Conservation (phyloP, 2,888 invertebrate species). For the Drosophila maculinotata region DNA sequence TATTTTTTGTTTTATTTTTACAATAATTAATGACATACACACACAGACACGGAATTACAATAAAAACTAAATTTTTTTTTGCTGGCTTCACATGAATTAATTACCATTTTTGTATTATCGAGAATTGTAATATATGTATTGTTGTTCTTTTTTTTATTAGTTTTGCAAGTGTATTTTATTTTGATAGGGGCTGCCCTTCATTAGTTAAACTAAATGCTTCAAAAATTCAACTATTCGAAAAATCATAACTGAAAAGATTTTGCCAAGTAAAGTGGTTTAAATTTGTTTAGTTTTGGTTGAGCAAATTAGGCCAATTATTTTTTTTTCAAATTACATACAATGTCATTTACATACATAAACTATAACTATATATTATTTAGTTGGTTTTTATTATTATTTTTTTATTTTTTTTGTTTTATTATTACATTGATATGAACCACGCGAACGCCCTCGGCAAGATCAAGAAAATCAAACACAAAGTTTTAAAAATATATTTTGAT, state of each 20-base stretch:
- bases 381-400: slow-evolving; percentile 14
- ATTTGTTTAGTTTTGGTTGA: slow-evolving; percentile 40
- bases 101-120: slow-evolving; percentile 63
- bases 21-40: slow-evolving; percentile 81
- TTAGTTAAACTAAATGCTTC: slow-evolving; percentile 71
- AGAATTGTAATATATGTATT: slow-evolving; percentile 64
- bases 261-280: neutral
- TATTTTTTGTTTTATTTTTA: slow-evolving; percentile 50
- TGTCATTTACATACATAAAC: slow-evolving; percentile 42
- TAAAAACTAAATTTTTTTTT: slow-evolving; percentile 73
- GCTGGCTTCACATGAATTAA: slow-evolving; percentile 54
- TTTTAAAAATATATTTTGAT: slow-evolving; percentile 31
- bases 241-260: slow-evolving; percentile 5
- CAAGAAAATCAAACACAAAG: slow-evolving; percentile 26
- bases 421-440: slow-evolving; percentile 66
- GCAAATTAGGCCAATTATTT: slow-evolving; percentile 67
- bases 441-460: slow-evolving; percentile 40
- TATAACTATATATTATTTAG: slow-evolving; percentile 39
- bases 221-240: slow-evolving; percentile 69
- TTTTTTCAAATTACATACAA: slow-evolving; percentile 20
- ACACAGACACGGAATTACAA: slow-evolving; percentile 82
- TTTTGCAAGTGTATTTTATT: slow-evolving; percentile 22
- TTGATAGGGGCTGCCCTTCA: slow-evolving; percentile 34
- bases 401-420: slow-evolving; percentile 16
- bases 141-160: slow-evolving; percentile 21